Base-by-base conservation (phyloP, 2,113 vertebrate genomes). In the Poecilia latipinna region DNA sequence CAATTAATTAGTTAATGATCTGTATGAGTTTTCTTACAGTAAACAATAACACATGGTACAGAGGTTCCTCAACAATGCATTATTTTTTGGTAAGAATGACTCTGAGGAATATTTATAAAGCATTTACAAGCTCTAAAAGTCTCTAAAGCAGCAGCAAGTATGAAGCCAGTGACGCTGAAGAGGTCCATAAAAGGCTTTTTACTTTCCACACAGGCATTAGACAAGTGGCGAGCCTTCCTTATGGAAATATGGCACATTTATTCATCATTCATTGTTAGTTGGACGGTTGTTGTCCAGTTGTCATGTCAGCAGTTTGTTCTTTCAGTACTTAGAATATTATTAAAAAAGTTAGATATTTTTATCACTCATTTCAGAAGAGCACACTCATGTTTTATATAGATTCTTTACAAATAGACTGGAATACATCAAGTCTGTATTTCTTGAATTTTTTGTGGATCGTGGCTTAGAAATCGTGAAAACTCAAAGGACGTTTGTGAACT, bases 161-260 rank as follows among this genome's bases (percentile, higher is more conserved):
- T n/a, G 33, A 19, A 80, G 51, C 48, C 48, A 71, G 71, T 22
- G 51, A 10, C n/a, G 24, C 39, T 71, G n/a, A 85, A 78, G n/a
- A 78, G 72, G 69, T 68, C 15, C 64, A 80, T 32, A 24, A 90
- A 78, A 78, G 75, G 26, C 54, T 79, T 72, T 75, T 82, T 42
- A 77, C 33, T 62, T 37, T 32, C 31, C 71, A 75, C 32, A 65
- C 29, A 70, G 65, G 67, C 22, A 35, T 84, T 71, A 74, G 57
- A 64, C 44, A 69, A 74, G 63, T 62, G 70, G 44, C 26, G 33
- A 61, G 44, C 24, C n/a, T 28, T 1, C 63, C 72, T 64, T 72
- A 82, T 70, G 69, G 37, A 76, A 74, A 72, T 74, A 70, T 65
- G 32, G 39, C 64, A 66, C 63, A 33, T 73, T 76, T 69, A 77